Evolutionary conservation across 1,140 invertebrate species (phyloP).

Genomic region (Sitobion miscanthi): DNA sequence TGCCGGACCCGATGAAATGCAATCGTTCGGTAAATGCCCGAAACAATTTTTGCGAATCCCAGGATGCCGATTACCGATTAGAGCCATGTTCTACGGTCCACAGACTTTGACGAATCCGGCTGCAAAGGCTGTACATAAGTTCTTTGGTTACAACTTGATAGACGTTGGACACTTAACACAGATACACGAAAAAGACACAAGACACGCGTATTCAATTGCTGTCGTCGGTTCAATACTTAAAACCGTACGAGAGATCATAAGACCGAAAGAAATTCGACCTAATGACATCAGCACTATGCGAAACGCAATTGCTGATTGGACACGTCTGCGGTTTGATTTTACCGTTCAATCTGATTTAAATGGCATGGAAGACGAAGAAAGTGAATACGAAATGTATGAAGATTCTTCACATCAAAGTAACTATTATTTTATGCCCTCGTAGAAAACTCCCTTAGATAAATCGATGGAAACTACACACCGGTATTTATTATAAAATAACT

Average conservation of each 20-base stretch:
- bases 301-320: not conserved
- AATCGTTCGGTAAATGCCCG: not conserved
- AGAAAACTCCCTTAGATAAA: not conserved
- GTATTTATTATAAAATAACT: not conserved
- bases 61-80: not conserved
- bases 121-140: not conserved
- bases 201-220: not conserved
- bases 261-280: too few species aligned
- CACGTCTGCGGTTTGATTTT: not conserved
- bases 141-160: not conserved
- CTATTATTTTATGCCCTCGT: not conserved
- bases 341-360: not conserved
- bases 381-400: not conserved
- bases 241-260: too few species aligned
- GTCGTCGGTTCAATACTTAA: not conserved
- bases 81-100: slow-evolving; percentile 34
- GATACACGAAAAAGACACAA: not conserved
- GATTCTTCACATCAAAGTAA: not conserved
- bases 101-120: not conserved
- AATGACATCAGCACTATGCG: not conserved
- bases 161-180: not conserved
- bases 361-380: not conserved
- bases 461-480: not conserved
- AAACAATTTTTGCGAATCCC: not conserved
- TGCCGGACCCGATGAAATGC: not conserved